Conservation (phyloP, 2,113 vertebrate genomes). For the Pseudorasbora parva region DNA sequence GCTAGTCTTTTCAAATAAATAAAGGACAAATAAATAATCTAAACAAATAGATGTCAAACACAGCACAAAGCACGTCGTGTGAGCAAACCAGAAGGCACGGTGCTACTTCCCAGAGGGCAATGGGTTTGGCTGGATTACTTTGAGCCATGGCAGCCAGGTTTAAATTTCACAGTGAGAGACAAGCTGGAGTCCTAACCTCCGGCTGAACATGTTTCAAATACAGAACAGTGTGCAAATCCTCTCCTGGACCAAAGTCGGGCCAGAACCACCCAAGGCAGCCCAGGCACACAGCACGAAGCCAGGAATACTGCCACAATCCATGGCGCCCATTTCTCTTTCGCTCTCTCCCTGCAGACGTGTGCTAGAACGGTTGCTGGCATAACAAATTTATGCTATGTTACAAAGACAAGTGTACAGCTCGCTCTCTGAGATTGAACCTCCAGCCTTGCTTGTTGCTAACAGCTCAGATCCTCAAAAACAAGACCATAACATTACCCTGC, state of each 20-base stretch:
- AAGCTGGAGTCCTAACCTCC: conserved; percentile 26
- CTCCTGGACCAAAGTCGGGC: conserved; percentile 27
- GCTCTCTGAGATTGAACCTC: not conserved
- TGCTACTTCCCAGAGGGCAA: conserved; percentile 2
- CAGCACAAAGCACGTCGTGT: not conserved
- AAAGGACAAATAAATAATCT: conserved; percentile 10
- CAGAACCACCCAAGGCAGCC: conserved; percentile 45
- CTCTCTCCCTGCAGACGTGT: conserved; percentile 7
- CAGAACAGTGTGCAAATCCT: conserved; percentile 38
- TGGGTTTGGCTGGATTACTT: conserved; percentile 21
- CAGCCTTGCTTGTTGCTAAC: conserved; percentile 23
- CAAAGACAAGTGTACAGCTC: conserved; percentile 35
- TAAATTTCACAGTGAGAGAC: conserved; percentile 44
- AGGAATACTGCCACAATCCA: conserved; percentile 26
- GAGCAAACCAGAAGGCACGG: conserved; percentile 6
- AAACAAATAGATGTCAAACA: conserved; percentile 16
- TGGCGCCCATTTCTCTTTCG: not conserved
- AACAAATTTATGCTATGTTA: not conserved
- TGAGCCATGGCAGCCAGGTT: conserved; percentile 5
- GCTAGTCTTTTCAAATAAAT: not conserved
- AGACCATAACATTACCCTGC: not conserved
- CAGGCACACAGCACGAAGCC: not conserved
- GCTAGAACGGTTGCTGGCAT: conserved; percentile 9
- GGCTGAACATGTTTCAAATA: conserved; percentile 48
- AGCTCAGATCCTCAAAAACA: conserved; percentile 9